Evolutionary conservation across 1,140 invertebrate species (phyloP).

Genomic region (Chironomus tepperi): DNA sequence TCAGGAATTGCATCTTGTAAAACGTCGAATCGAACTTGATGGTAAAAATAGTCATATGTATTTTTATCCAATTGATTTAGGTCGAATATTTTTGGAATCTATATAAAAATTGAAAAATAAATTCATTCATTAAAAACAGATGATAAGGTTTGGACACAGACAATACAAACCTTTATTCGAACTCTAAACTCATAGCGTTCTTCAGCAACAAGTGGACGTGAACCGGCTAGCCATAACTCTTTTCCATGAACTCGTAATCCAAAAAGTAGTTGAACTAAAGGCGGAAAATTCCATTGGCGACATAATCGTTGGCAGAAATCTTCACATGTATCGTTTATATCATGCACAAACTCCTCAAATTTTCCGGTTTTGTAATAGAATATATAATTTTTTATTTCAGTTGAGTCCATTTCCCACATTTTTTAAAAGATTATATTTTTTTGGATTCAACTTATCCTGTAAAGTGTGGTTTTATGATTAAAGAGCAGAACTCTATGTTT

Average conservation of each 20-base stretch:
- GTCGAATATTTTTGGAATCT: slow-evolving; percentile 49
- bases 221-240: slow-evolving; percentile 55
- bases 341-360: neutral
- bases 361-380: slow-evolving; percentile 21
- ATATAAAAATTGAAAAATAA: neutral
- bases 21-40: slow-evolving; percentile 72
- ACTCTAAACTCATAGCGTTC: slow-evolving; percentile 62
- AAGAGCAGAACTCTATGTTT: too few species aligned
- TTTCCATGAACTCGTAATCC: slow-evolving; percentile 52
- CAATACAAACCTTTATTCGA: slow-evolving; percentile 57
- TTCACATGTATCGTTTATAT: slow-evolving; percentile 42
- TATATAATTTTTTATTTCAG: neutral
- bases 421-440: neutral
- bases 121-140: too few species aligned
- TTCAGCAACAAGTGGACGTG: slow-evolving; percentile 44
- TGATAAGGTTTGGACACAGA: too few species aligned
- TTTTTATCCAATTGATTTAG: slow-evolving; percentile 58
- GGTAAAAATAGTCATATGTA: slow-evolving; percentile 77
- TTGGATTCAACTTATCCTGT: too few species aligned
- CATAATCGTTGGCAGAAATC: slow-evolving; percentile 63
- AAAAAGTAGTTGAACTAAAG: slow-evolving; percentile 67
- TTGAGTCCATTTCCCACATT: neutral
- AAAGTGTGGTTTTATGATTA: too few species aligned
- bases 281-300: slow-evolving; percentile 58
- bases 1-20: slow-evolving; percentile 67